Percentiles rank a stretch among this genome's conserved stretches.
These are phyloP conservation scores for Malurus leucopterus DNA, from an alignment of 2,797 vertebrate species.

Conservation along the genomic window DNA sequence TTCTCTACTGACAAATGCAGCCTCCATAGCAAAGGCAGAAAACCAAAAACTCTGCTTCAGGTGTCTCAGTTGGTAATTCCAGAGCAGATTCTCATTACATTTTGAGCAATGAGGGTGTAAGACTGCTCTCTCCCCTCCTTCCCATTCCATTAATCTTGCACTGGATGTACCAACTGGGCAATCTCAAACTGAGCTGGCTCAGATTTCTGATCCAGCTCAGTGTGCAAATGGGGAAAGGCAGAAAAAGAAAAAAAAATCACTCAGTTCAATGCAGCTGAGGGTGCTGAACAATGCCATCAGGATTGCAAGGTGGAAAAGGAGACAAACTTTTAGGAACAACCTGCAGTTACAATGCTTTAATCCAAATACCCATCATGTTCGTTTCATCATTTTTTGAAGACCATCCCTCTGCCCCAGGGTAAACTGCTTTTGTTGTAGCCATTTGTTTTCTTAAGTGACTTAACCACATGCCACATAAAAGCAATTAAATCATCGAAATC, in stretches of 20 bases:
- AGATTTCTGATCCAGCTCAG: not conserved
- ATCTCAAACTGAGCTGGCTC: not conserved
- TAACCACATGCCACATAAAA: not conserved
- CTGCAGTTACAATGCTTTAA: not conserved
- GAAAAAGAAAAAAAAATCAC: not conserved
- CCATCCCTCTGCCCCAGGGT: not conserved
- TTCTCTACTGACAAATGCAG: not conserved
- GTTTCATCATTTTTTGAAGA: not conserved
- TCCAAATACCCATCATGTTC: not conserved
- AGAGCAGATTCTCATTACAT: not conserved
- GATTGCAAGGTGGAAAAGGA: not conserved
- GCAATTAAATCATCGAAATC: not conserved
- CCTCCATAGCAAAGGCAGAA: not conserved
- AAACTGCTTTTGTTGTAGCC: not conserved
- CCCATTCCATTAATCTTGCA: not conserved
- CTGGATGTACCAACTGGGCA: not conserved
- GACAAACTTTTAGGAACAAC: not conserved
- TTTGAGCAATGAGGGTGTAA: not conserved
- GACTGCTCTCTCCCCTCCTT: not conserved
- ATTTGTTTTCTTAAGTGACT: not conserved
- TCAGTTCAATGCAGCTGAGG: rapidly evolving
- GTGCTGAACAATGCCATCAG: not conserved
- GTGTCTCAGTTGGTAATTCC: not conserved
- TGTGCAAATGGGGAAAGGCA: not conserved
- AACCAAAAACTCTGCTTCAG: not conserved